Evolutionary conservation across 2,113 vertebrate genomes (phyloP).

Genomic region (Xiphorhynchus elegans): DNA sequence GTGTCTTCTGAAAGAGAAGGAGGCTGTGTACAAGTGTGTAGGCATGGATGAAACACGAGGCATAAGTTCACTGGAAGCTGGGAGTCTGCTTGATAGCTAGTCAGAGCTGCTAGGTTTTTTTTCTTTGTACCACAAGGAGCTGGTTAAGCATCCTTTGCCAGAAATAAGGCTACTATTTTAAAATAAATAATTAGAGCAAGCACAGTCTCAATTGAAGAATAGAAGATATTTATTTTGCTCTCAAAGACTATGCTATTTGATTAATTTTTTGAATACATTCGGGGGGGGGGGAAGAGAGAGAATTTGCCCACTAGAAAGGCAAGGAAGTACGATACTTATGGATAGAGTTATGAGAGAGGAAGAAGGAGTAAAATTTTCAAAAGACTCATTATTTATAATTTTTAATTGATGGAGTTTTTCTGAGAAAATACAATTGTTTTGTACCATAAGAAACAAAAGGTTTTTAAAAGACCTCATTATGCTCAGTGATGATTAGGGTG

Average conservation of each 20-base stretch:
- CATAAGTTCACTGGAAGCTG: not conserved
- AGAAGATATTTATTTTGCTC: not conserved
- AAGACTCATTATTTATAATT: not conserved
- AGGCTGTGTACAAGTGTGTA: not conserved
- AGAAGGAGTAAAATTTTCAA: not conserved
- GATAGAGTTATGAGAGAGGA: not conserved
- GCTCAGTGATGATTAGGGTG: not conserved
- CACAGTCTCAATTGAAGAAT: not conserved
- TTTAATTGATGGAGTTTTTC: not conserved
- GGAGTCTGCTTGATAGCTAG: not conserved
- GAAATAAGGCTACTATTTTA: not conserved
- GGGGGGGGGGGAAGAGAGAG: not conserved
- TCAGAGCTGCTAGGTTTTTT: not conserved
- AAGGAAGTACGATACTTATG: not conserved
- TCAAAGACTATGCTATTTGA: not conserved
- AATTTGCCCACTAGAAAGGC: not conserved
- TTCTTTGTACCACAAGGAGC: fast-evolving
- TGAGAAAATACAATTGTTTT: not conserved
- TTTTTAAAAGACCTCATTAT: not conserved
- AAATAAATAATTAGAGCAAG: not conserved
- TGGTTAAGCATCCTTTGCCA: not conserved
- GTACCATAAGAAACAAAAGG: not conserved
- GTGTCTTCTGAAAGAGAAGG: not conserved
- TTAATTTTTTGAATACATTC: not conserved
- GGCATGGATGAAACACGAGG: not conserved